These are phyloP conservation scores for Drosophila lacicola DNA, from an alignment of 2,888 invertebrate species.

Conservation along the genomic window DNA sequence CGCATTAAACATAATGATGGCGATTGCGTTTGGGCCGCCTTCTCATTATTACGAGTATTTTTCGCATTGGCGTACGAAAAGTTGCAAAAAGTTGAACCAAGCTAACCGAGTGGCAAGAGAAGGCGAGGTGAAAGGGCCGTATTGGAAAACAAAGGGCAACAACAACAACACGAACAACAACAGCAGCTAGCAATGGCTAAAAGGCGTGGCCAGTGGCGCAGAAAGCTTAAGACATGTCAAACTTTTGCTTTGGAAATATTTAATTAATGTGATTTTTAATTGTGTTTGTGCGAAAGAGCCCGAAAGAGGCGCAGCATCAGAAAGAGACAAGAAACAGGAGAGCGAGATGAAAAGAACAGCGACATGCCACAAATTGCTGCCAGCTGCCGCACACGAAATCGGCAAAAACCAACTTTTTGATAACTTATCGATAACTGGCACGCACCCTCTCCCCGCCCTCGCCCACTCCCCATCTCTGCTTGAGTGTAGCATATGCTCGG, in stretches of 20 bases:
- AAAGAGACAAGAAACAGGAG: neutral
- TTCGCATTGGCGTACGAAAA: slow-evolving; percentile 77
- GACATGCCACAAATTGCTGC: slow-evolving; percentile 42
- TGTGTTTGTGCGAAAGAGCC: slow-evolving; percentile 54
- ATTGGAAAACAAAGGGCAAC: slow-evolving; percentile 66
- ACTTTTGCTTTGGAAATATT: slow-evolving; percentile 79
- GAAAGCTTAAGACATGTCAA: slow-evolving; percentile 75
- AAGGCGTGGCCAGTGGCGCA: slow-evolving; percentile 53
- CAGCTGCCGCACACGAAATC: slow-evolving; percentile 6
- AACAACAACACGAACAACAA: slow-evolving; percentile 10
- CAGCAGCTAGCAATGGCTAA: slow-evolving; percentile 3
- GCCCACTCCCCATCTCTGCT: neutral
- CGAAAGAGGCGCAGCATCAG: neutral
- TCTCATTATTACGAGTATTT: slow-evolving; percentile 71
- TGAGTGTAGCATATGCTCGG: neutral
- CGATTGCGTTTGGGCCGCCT: slow-evolving; percentile 59
- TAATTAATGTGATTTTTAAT: slow-evolving; percentile 81
- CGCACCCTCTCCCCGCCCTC: neutral
- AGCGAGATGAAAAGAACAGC: neutral
- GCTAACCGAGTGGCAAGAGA: slow-evolving; percentile 10
- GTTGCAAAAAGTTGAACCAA: slow-evolving; percentile 69
- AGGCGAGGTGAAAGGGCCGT: slow-evolving; percentile 12
- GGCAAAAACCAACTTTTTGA: neutral
- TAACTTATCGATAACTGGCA: too few relatives aligned
- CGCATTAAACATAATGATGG: slow-evolving; percentile 82